Evolutionary conservation across 2,888 invertebrate species (phyloP).

Genomic region (Ophion costatus): DNA sequence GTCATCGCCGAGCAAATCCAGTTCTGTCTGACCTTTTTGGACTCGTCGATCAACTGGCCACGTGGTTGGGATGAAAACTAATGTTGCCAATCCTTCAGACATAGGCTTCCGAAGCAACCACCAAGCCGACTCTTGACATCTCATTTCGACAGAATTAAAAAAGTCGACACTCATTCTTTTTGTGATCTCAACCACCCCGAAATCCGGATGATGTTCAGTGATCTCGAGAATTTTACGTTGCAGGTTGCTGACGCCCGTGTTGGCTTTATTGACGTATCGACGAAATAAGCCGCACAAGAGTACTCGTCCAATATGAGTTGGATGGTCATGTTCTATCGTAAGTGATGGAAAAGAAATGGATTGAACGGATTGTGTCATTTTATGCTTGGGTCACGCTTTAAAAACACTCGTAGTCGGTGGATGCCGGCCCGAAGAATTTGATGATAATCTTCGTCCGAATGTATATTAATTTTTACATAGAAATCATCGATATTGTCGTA

Average conservation of each 20-base stretch:
- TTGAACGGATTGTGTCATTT: slow-evolving; percentile 71
- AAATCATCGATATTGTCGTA: too few species aligned
- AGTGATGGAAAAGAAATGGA: slow-evolving; percentile 67
- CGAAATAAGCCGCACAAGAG: slow-evolving; percentile 81
- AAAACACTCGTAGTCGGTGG: too few species aligned
- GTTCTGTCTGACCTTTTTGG: slow-evolving; percentile 74
- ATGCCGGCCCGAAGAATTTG: too few species aligned
- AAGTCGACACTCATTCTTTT: too few species aligned
- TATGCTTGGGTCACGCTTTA: slow-evolving; percentile 64
- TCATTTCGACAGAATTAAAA: slow-evolving; percentile 79
- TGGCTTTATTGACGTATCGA: slow-evolving; percentile 81
- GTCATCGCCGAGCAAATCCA: too few species aligned
- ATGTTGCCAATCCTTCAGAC: slow-evolving; percentile 74
- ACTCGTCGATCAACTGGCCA: slow-evolving; percentile 80
- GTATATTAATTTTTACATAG: too few species aligned
- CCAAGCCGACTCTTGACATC: slow-evolving; percentile 83
- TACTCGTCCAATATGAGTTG: slow-evolving; percentile 80
- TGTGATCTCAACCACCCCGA: slow-evolving; percentile 72
- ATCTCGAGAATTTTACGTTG: slow-evolving; percentile 76
- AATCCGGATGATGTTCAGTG: slow-evolving; percentile 78
- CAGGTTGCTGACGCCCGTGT: slow-evolving; percentile 79
- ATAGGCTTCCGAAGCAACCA: slow-evolving; percentile 82
- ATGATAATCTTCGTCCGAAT: too few species aligned
- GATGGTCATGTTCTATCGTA: slow-evolving; percentile 69
- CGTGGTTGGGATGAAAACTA: slow-evolving; percentile 68